Conservation (phyloP, 2,797 vertebrate species). For the Tapirus indicus region DNA sequence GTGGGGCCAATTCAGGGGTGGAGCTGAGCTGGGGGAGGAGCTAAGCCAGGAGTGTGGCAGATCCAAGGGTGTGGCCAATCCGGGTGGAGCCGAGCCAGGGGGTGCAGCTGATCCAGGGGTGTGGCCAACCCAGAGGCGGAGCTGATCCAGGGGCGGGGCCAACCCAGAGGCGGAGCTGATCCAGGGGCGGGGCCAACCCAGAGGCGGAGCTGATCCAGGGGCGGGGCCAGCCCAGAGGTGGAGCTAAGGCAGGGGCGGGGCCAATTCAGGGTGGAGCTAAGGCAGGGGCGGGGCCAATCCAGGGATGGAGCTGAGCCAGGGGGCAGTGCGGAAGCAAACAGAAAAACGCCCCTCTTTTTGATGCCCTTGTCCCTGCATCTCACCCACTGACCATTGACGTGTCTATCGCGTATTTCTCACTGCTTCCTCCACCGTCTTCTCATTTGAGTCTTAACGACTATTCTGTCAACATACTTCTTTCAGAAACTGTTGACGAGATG, state of each 20-base stretch:
- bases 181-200: background rate
- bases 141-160: no score
- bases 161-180: rapidly evolving
- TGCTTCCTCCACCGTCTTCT: background rate
- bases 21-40: no score
- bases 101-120: background rate
- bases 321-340: background rate
- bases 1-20: rapidly evolving
- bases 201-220: no score
- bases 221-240: background rate
- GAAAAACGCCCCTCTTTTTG: background rate
- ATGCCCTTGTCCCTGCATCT: background rate
- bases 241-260: background rate
- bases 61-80: background rate
- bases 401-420: background rate
- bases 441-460: background rate
- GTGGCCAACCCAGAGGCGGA: no score
- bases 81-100: background rate
- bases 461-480: conserved; percentile 41
- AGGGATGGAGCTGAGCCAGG: background rate
- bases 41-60: background rate
- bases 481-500: background rate
- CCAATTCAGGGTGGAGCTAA: no score
- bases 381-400: background rate
- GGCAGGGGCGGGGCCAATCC: background rate